A percentile compares a stretch with the other conserved stretches of the same genome.
Evolutionary conservation across 2,888 invertebrate genomes (phyloP).

Genomic region (Coecobrya sp.): DNA sequence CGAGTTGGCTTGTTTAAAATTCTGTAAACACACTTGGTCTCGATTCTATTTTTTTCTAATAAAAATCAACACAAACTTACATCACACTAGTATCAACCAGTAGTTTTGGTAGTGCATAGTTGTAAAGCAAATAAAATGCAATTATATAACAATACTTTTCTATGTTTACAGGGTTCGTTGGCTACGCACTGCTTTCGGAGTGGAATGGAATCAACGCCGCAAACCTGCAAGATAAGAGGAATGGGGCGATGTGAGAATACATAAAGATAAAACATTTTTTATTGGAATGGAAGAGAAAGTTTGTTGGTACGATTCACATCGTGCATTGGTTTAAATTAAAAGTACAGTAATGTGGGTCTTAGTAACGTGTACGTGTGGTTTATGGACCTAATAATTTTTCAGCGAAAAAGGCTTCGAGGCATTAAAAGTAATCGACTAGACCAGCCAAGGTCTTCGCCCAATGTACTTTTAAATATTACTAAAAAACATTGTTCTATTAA

Average conservation of each 20-base stretch:
- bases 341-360: too few species aligned
- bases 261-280: neutral
- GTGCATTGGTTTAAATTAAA: neutral
- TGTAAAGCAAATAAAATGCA: neutral
- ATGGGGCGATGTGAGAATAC: neutral
- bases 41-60: neutral
- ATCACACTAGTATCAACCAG: neutral
- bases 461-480: too few species aligned
- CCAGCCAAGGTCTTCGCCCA: neutral
- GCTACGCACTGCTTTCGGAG: neutral
- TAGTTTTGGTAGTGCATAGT: neutral
- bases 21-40: conserved; percentile 2
- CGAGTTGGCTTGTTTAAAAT: conserved; percentile 11
- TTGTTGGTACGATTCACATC: neutral
- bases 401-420: too few species aligned
- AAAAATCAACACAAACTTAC: conserved; percentile 12
- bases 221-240: neutral
- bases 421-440: neutral
- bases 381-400: too few species aligned
- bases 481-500: neutral
- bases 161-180: conserved; percentile 6
- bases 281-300: neutral
- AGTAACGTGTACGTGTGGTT: too few species aligned
- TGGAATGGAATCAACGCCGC: neutral
- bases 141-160: neutral